Evolutionary conservation across 2,113 vertebrate species (phyloP), one percentile per base, ranked within the genome.

Genomic region (Urocolius indicus): DNA sequence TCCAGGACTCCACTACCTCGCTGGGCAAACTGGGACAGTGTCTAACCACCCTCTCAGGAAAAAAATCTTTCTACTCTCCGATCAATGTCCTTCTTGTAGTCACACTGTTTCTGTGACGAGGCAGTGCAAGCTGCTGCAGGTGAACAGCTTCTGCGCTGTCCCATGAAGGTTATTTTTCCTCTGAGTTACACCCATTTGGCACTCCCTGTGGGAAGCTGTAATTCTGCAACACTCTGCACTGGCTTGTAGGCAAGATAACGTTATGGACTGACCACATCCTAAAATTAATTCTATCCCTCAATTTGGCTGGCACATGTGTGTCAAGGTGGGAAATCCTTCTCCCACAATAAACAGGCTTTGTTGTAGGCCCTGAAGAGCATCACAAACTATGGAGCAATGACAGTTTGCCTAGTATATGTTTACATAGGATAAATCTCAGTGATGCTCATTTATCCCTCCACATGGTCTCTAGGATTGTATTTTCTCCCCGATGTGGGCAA

Each of bases 101-200:
- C 38, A 41, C 38, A 12, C 38, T 41, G 38, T 41, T 41, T 41
- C 38, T 41, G 38, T 41, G 38, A 22, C 8, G 9, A 24, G 27
- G n/a, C 41, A 80, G 32, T 16, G 16, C 51, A 63, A 51, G 43
- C n/a, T 84, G 79, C 45, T 54, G 21, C 75, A 90, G 76, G 49
- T 57, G n/a, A 68, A 51, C 38, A n/a, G 59, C 11, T 5, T n/a
- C 34, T 0, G 0, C 7, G 23, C 3, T 49, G 9, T 34, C 27
- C 58, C 5, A n/a, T 19, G 10, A 65, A 79, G 13, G 12, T 34
- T 59, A 63, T 57, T 79, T 54, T 36, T 51, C 32, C 41, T 46
- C 34, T 5, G 8, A 61, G 21, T 66, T 57, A 69, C 63, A 62
- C 11, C 26, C 62, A 54, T 52, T 43, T 51, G 27, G 36, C 20